Percentiles rank a stretch among this genome's conserved stretches.
These are phyloP conservation scores for Myxocyprinus asiaticus DNA, from an alignment of 2,113 vertebrate species.

Conservation along the genomic window DNA sequence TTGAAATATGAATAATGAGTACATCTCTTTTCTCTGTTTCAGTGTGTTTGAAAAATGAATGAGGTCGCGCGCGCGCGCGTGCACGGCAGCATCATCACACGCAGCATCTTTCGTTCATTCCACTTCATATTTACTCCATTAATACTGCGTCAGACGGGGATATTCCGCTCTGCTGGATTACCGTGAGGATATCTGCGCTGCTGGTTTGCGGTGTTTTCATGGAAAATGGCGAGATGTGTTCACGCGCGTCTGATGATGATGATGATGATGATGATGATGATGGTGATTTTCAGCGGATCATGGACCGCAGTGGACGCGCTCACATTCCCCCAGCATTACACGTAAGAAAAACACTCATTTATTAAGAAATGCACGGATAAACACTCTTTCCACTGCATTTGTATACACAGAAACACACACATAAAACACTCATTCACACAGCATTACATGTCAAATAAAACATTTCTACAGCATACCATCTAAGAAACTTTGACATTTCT, in stretches of 20 bases:
- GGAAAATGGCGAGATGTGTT: constrained; percentile 91
- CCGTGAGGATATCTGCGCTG: not conserved
- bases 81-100: constrained; percentile 23
- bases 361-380: no score
- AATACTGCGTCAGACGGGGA: not conserved
- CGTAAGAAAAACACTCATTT: constrained; percentile 72
- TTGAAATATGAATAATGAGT: not conserved
- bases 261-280: constrained; percentile 66
- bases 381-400: no score
- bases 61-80: constrained; percentile 24
- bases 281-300: constrained; percentile 78
- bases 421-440: no score
- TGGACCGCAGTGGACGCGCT: constrained; percentile 81
- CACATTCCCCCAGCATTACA: constrained; percentile 91
- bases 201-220: constrained; percentile 70
- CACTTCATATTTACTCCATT: not conserved
- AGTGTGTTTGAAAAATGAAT: constrained; percentile 1
- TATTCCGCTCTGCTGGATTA: not conserved
- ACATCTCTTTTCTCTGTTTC: not conserved
- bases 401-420: no score
- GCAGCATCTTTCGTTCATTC: constrained; percentile 30
- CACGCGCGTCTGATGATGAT: constrained; percentile 69
- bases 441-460: no score
- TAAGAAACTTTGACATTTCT: no score
- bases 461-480: no score